phyloP scores from a whole-genome alignment of 1,140 invertebrate species.

The Trissolcus basalis region DNA sequence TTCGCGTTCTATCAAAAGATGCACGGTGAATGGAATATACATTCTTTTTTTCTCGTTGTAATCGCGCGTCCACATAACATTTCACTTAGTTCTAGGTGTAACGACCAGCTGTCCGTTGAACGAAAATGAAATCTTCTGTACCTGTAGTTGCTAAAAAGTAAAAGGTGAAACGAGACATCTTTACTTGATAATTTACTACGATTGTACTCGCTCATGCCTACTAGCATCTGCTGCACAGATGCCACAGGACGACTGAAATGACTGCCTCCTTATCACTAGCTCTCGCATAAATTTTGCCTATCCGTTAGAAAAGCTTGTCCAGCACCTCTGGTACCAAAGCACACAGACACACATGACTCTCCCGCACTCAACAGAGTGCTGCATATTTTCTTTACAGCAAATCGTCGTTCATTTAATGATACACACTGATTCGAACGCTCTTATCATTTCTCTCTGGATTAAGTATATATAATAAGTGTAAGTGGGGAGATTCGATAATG shows the following conservation, averaged over 20 bases:
- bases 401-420: conserved; percentile 25
- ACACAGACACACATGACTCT: conserved; percentile 41
- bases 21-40: no score
- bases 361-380: conserved; percentile 7
- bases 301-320: conserved; percentile 52
- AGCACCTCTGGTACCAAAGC: not conserved
- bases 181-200: not conserved
- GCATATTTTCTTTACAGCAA: not conserved
- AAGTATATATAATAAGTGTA: conserved; percentile 7
- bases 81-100: no score
- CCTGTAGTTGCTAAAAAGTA: no score
- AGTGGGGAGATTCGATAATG: conserved; percentile 4
- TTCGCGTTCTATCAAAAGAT: no score
- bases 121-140: no score
- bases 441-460: conserved; percentile 17
- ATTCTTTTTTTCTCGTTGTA: no score
- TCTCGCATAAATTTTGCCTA: conserved; percentile 61
- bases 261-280: conserved; percentile 53
- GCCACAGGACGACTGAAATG: conserved; percentile 34
- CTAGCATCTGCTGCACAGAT: conserved; percentile 5
- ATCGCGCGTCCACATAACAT: no score
- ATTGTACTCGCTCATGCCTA: not conserved
- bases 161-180: not conserved
- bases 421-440: conserved; percentile 10
- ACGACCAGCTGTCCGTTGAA: no score